A percentile compares a stretch with the other conserved stretches of the same genome.
Conservation (phyloP, 2,797 vertebrate genomes). For the Aplochiton taeniatus region DNA sequence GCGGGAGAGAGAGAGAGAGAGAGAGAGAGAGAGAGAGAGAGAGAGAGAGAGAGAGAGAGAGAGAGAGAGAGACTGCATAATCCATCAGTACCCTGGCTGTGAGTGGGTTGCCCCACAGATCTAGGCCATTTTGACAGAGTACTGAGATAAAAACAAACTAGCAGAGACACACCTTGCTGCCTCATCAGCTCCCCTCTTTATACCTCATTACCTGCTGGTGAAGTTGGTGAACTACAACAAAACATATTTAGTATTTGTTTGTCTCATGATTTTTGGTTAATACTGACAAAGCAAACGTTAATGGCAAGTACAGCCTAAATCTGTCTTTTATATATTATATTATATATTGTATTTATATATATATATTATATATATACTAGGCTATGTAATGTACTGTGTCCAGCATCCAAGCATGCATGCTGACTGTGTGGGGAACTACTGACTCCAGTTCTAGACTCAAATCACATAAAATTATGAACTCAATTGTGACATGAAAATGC, state of each 20-base stretch:
- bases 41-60: conserved; percentile 14
- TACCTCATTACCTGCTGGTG: conserved; percentile 27
- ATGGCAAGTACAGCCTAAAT: too few relatives aligned
- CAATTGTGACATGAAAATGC: too few relatives aligned
- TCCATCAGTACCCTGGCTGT: conserved; percentile 28
- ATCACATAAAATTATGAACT: too few relatives aligned
- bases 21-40: conserved; percentile 6
- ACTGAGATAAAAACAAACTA: conserved; percentile 41
- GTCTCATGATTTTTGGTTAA: not conserved
- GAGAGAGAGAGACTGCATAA: conserved; percentile 7
- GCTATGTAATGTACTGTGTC: too few relatives aligned
- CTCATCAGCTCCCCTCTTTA: conserved; percentile 50
- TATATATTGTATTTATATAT: too few relatives aligned
- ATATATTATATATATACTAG: too few relatives aligned
- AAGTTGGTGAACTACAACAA: too few relatives aligned
- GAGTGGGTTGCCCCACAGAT: conserved; percentile 46
- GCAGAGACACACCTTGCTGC: conserved; percentile 40
- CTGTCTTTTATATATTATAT: too few relatives aligned
- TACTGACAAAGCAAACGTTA: too few relatives aligned
- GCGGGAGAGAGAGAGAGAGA: conserved; percentile 12
- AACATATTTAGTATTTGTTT: not conserved
- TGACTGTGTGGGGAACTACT: too few relatives aligned
- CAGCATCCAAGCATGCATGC: too few relatives aligned
- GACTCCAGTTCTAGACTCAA: too few relatives aligned
- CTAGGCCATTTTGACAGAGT: conserved; percentile 65